Evolutionary conservation across 2,113 vertebrate species (phyloP).

Genomic region (Odontophorus gujanensis): DNA sequence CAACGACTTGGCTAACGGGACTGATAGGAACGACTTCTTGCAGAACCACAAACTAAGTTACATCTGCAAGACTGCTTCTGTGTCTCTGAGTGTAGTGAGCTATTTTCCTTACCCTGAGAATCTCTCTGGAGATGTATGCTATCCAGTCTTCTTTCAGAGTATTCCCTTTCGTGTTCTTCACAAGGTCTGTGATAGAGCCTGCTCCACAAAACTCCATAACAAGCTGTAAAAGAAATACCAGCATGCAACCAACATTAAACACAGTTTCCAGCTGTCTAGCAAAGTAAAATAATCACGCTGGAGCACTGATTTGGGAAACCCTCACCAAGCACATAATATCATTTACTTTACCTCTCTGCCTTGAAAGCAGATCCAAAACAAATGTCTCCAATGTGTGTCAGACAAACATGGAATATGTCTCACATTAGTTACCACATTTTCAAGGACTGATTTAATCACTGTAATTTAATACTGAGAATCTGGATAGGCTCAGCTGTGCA

Average conservation of each 20-base stretch:
- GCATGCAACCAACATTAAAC: not conserved
- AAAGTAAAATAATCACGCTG: not conserved
- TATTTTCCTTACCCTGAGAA: slow-evolving; percentile 86
- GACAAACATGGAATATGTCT: slow-evolving; percentile 21
- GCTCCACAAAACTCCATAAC: slow-evolving; percentile 99
- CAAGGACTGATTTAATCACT: slow-evolving; percentile 23
- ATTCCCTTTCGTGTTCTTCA: slow-evolving; percentile 99
- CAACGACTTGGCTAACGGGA: not conserved
- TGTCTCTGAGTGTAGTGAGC: not conserved
- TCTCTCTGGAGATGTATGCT: slow-evolving; percentile 97
- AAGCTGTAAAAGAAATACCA: slow-evolving; percentile 80
- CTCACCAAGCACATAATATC: not conserved
- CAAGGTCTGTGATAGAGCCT: slow-evolving; percentile 97
- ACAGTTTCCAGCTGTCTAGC: not conserved
- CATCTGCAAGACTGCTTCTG: not conserved
- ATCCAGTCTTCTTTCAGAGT: slow-evolving; percentile 99
- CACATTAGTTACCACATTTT: slow-evolving; percentile 52
- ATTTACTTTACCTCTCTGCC: not conserved
- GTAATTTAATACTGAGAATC: slow-evolving; percentile 2
- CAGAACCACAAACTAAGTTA: not conserved
- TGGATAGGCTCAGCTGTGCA: slow-evolving; percentile 26
- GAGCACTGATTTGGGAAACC: not conserved
- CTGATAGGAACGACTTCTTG: slow-evolving; percentile 40
- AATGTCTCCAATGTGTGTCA: slow-evolving; percentile 25
- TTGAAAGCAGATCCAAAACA: slow-evolving; percentile 47